Evolutionary conservation across 1,140 invertebrate species (phyloP), one percentile per base, ranked within the genome.

Genomic region (Bombus cullumanus): DNA sequence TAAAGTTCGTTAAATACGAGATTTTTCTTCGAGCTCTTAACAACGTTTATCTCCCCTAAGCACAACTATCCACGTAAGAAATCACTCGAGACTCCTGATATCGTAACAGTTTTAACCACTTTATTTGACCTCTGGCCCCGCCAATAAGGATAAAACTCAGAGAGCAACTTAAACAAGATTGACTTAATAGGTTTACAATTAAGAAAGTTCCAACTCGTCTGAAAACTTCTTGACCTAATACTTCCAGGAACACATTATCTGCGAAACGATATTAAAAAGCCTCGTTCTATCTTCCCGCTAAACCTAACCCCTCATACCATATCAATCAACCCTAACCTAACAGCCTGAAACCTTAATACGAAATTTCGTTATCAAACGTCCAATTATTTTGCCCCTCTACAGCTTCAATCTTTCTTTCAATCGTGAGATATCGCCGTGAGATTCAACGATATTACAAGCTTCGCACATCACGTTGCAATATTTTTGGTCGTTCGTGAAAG

Each of bases 161-260:
- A 39, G 25, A 59, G 13, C 34, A 76, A 77, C 34, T 59, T 77
- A 77, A 77, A 59, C 53, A 39, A 59, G 53, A 59, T 77, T 59
- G 53, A 77, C 34, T 39, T 77, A 77, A 77, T 77, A 59, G 75
- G 75, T 77, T 77, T 77, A 77, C 75, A 77, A 77, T 77, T 77
- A 77, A 39, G 75, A n/a, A 77, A 59, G 25, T 77, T 39, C 25
- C 75, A 62, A n/a, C 53, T 77, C 25, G 25, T 18, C 34, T 39
- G 53, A n/a, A 59, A 77, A 77, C 47, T 76, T 59, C n/a, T 74
- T 47, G 41, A 47, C 72, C 18, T 47, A 74, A 47, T 74, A 74
- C 41, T n/a, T 72, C 15, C n/a, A 47, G 9, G 9, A 47, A 47
- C 73, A 31, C 43, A 34, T 72, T 74, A 74, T 53, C 43, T 43